Conservation (phyloP, 2,113 vertebrate genomes). For the Columbina picui region DNA sequence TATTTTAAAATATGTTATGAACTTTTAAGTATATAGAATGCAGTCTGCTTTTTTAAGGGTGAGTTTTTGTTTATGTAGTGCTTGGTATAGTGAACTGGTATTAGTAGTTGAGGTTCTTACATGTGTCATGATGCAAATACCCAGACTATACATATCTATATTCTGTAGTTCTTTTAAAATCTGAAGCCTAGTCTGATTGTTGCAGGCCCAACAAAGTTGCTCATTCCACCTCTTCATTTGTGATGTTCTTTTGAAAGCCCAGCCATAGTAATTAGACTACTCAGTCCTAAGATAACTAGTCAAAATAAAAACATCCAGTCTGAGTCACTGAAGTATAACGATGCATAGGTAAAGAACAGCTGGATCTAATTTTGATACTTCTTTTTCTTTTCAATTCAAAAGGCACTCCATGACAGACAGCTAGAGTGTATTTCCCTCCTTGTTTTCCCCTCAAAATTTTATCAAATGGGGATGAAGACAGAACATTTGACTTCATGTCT, state of each 20-base stretch:
- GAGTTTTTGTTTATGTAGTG: slow-evolving; percentile 4
- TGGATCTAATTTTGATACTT: neutral
- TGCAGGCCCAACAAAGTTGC: neutral
- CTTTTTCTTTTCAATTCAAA: neutral
- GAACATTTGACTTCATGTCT: neutral
- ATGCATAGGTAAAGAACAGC: neutral
- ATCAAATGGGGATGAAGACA: neutral
- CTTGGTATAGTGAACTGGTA: neutral
- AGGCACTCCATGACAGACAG: neutral
- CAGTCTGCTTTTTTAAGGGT: neutral
- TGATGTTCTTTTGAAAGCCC: slow-evolving; percentile 15
- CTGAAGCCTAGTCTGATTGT: slow-evolving; percentile 15
- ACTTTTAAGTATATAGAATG: neutral
- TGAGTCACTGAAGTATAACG: slow-evolving; percentile 5
- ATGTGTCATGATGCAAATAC: slow-evolving; percentile 55
- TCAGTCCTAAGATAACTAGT: neutral
- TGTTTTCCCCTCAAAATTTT: neutral
- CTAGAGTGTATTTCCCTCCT: neutral
- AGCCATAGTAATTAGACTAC: neutral
- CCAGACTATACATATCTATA: neutral
- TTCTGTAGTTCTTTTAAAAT: neutral
- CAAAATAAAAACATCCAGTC: slow-evolving; percentile 34
- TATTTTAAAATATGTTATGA: neutral
- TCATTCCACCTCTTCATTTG: neutral
- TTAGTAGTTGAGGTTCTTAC: neutral